These are phyloP conservation scores for Masticophis lateralis DNA, from an alignment of 2,797 vertebrate species.

Conservation along the genomic window DNA sequence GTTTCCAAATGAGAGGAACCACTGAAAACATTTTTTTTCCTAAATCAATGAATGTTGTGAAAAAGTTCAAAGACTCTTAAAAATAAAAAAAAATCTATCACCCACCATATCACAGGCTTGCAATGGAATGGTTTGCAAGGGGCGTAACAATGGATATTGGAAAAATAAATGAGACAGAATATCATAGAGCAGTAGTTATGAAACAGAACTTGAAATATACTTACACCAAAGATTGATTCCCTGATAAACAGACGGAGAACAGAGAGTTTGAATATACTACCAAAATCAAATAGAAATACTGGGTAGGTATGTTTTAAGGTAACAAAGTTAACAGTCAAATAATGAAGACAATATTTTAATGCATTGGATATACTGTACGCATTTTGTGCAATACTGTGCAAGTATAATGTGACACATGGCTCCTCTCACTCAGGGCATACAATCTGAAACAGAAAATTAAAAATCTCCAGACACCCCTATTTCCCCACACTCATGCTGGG, in stretches of 20 bases:
- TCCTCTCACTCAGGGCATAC: not conserved
- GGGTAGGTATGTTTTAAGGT: not conserved
- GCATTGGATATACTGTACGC: not conserved
- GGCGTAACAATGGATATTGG: not conserved
- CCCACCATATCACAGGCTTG: not conserved
- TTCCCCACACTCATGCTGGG: not conserved
- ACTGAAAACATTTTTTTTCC: not conserved
- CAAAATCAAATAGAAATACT: not conserved
- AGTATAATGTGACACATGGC: not conserved
- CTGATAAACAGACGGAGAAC: not conserved
- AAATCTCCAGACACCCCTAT: not conserved
- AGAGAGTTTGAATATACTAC: not conserved
- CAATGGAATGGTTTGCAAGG: not conserved
- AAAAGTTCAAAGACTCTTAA: not conserved
- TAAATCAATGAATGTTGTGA: not conserved
- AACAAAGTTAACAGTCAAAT: not conserved
- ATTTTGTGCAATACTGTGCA: not conserved
- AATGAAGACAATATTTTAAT: not conserved
- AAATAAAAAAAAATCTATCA: not conserved
- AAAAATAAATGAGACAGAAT: not conserved
- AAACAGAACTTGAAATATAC: not conserved
- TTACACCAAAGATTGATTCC: not conserved
- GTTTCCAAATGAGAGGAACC: not conserved
- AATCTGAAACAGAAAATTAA: slow-evolving; percentile 2
- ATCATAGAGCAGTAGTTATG: not conserved